These are phyloP conservation scores for Eulemur rufifrons DNA, from an alignment of 2,113 vertebrate species.

Conservation along the genomic window DNA sequence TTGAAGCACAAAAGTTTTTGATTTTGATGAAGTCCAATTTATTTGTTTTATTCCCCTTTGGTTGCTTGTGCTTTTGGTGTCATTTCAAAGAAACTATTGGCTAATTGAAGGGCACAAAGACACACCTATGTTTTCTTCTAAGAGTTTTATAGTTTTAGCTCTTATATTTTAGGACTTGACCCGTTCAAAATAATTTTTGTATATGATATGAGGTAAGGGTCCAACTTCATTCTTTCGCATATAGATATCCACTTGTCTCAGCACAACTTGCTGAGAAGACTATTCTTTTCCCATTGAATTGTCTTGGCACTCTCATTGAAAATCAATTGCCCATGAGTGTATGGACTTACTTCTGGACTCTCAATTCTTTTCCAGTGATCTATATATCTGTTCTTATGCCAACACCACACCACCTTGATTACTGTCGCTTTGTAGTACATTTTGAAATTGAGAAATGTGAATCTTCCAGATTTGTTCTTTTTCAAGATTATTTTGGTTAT, in stretches of 20 bases:
- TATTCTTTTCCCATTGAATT: background rate
- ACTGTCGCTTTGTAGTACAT: no score
- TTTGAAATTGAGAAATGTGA: no score
- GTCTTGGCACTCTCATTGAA: background rate
- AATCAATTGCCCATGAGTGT: background rate
- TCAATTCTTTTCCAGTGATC: background rate
- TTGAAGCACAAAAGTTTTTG: background rate
- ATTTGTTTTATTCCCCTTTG: no score
- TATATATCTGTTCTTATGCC: background rate
- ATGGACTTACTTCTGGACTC: background rate
- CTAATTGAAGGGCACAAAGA: background rate
- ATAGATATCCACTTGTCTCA: no score
- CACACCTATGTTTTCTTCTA: background rate
- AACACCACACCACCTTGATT: no score
- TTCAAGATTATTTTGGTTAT: no score
- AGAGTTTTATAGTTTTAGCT: background rate
- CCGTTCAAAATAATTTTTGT: background rate
- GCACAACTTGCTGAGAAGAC: background rate
- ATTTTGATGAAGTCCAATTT: background rate
- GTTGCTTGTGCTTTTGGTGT: background rate
- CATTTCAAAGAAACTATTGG: background rate
- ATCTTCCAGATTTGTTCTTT: no score
- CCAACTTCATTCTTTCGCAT: background rate
- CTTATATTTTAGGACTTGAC: background rate
- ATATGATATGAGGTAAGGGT: background rate